Base-by-base conservation (phyloP, 2,888 invertebrate genomes). In the Vanessa cardui region DNA sequence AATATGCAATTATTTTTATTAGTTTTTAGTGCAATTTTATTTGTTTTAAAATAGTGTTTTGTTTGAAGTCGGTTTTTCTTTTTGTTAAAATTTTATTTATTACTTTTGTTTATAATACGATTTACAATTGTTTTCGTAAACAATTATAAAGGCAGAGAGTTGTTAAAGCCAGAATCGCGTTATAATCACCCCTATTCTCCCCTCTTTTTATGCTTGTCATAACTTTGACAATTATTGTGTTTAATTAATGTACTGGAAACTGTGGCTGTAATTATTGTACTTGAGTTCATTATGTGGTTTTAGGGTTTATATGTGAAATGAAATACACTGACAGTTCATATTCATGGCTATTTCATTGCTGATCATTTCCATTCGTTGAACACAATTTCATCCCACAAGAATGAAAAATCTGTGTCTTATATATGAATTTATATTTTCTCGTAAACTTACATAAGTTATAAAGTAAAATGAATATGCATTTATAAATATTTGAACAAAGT, bases 211-310 rank as follows among this genome's bases (percentile, higher is more conserved):
- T 70, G 54, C 62, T 64, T 52, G 64, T 64, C 70, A 70, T 70
- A 70, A 70, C 67, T 66, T 66, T 50, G 60, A 64, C 70, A 60
- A 67, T 70, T 67, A 70, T 64, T 67, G 63, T 67, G 64, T 1
- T 8, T 67, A 70, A 70, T 67, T 70, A 70, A 70, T 67, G 70
- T 70, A 70, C 70, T 64, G 63, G 70, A 70, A 70, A 70, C 58
- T 58, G 60, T 50, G 70, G 60, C 47, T 61, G 67, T 67, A 70
- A 67, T 39, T 3, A 39, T 67, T 70, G 70, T 64, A 60, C 67
- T 59, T 49, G 46, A 58, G 47, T 45, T 60, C 56, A 60, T 20
- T 20, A 6, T 46, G 44, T 44, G 50, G 16, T 44, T 31, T 33
- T 18, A 5, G 33, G 8, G 12, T 18, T 33, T 26, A 31, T 31